A percentile compares a stretch with the other conserved stretches of the same genome.
phyloP scores from a whole-genome alignment of 2,797 vertebrate genomes.

The Toxotes lorentzi region DNA sequence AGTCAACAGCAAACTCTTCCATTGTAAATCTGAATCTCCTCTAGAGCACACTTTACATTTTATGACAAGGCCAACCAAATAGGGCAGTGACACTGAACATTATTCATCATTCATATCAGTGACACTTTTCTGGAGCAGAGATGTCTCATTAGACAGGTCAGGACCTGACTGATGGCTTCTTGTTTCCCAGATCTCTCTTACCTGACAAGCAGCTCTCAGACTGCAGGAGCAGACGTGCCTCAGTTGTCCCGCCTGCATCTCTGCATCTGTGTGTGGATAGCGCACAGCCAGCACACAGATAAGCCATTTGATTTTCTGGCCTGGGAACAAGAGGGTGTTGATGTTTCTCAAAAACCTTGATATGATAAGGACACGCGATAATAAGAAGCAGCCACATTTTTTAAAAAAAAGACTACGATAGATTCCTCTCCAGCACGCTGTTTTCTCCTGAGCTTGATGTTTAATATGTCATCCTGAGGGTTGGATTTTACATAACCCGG shows the following conservation, averaged over 20 bases:
- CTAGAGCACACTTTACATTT: slow-evolving; percentile 48
- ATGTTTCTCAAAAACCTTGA: slow-evolving; percentile 75
- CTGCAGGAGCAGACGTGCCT: slow-evolving; percentile 71
- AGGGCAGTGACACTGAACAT: slow-evolving; percentile 51
- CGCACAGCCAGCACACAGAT: slow-evolving; percentile 68
- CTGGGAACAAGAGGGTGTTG: slow-evolving; percentile 73
- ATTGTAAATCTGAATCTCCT: slow-evolving; percentile 52
- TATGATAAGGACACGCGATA: slow-evolving; percentile 71
- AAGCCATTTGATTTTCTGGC: slow-evolving; percentile 73
- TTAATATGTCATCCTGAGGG: slow-evolving; percentile 53
- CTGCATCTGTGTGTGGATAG: slow-evolving; percentile 67
- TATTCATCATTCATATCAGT: slow-evolving; percentile 68
- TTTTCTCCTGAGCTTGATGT: slow-evolving; percentile 42
- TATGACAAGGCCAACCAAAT: slow-evolving; percentile 57
- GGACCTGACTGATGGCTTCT: slow-evolving; percentile 76
- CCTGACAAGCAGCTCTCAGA: slow-evolving; percentile 70
- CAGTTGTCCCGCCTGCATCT: slow-evolving; percentile 66
- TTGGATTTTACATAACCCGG: slow-evolving; percentile 46
- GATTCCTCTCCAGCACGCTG: slow-evolving; percentile 36
- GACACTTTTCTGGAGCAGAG: slow-evolving; percentile 63
- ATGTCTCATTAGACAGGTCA: slow-evolving; percentile 76
- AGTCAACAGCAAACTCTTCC: slow-evolving; percentile 6
- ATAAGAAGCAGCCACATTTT: slow-evolving; percentile 56
- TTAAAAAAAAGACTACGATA: slow-evolving; percentile 10
- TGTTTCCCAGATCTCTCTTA: slow-evolving; percentile 67